Conservation (phyloP, 2,113 vertebrate species). For the Pseudopodoces humilis region DNA sequence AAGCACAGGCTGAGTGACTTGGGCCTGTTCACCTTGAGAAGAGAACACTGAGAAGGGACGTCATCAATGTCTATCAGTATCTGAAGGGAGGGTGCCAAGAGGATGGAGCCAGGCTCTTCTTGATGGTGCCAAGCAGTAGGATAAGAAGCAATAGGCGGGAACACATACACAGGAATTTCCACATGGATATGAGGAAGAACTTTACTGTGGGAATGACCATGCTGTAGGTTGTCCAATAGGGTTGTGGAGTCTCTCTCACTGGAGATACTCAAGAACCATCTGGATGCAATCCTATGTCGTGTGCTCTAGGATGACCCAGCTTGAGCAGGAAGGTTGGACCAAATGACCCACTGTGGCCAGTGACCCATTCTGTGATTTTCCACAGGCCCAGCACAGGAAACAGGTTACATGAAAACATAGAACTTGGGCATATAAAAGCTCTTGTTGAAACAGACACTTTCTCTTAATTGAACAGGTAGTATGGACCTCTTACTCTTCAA, state of each 20-base stretch:
- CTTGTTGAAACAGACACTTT: not conserved
- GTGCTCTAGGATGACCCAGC: not conserved
- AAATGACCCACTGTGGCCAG: not conserved
- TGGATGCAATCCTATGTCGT: not conserved
- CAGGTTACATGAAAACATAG: not conserved
- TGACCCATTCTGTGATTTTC: not conserved
- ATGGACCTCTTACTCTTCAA: not conserved
- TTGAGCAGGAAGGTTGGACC: not conserved
- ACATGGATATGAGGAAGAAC: not conserved
- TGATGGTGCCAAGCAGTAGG: not conserved
- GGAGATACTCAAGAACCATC: not conserved
- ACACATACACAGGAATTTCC: not conserved
- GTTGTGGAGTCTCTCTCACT: not conserved
- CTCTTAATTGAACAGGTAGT: not conserved
- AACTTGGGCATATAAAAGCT: not conserved
- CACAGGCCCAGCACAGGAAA: not conserved
- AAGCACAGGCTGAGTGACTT: not conserved
- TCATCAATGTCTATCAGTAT: not conserved
- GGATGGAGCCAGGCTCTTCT: not conserved
- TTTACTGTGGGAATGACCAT: not conserved
- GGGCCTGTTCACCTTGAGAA: not conserved
- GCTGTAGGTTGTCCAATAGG: not conserved
- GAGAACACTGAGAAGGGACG: not conserved
- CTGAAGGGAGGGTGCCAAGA: not conserved
- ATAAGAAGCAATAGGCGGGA: not conserved